Percentiles rank a stretch among this genome's conserved stretches.
phyloP scores from a whole-genome alignment of 2,888 invertebrate genomes.

The Agrypnus murinus region DNA sequence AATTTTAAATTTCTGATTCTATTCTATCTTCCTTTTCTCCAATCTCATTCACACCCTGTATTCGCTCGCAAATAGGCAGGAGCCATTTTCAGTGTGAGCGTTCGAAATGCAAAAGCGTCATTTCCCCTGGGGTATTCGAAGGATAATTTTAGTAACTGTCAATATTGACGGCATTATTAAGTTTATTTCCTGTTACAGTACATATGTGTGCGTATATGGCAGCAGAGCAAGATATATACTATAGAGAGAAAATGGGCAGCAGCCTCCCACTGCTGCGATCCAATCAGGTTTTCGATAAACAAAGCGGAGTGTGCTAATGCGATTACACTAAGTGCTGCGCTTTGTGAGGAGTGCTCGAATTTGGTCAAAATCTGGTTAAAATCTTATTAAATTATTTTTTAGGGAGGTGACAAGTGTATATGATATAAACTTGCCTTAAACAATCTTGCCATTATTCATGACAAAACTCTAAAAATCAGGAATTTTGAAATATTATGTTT shows the following conservation, averaged over 20 bases:
- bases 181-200: conserved; percentile 37
- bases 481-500: too few relatives aligned
- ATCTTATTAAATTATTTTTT: conserved; percentile 19
- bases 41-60: too few relatives aligned
- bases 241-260: conserved; percentile 19
- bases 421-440: too few relatives aligned
- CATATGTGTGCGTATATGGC: background rate
- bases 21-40: too few relatives aligned
- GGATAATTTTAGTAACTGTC: conserved; percentile 40
- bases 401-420: too few relatives aligned
- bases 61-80: too few relatives aligned
- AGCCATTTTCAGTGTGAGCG: too few relatives aligned
- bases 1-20: too few relatives aligned
- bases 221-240: background rate
- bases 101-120: background rate
- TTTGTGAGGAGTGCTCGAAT: conserved; percentile 23
- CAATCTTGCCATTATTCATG: too few relatives aligned
- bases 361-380: conserved; percentile 19
- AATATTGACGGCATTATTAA: conserved; percentile 44
- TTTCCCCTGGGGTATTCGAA: background rate
- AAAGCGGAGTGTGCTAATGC: conserved; percentile 47
- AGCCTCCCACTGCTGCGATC: conserved; percentile 25
- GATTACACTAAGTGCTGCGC: conserved; percentile 48
- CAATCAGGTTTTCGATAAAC: conserved; percentile 46
- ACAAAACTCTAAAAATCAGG: too few relatives aligned